These are phyloP conservation scores for Drosophila cognata DNA, from an alignment of 2,888 invertebrate genomes.

Conservation along the genomic window DNA sequence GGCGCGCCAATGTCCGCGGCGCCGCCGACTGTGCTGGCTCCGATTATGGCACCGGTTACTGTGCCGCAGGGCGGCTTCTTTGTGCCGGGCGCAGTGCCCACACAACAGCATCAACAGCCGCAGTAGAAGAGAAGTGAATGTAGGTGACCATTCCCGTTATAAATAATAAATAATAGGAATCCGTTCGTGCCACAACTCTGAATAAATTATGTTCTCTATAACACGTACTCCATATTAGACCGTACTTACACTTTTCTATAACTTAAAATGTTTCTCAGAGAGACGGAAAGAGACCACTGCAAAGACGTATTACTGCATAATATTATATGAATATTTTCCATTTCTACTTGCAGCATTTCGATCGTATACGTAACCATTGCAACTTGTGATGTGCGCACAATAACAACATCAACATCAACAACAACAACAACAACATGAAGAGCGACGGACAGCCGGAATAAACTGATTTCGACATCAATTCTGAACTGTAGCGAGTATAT, in stretches of 20 bases:
- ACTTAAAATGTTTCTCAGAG: neutral
- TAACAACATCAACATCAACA: conserved; percentile 20
- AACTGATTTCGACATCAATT: neutral
- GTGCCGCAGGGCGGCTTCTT: conserved; percentile 84
- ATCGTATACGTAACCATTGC: conserved; percentile 67
- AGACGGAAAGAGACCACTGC: neutral
- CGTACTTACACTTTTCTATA: neutral
- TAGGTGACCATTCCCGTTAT: neutral
- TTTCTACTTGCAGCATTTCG: conserved; percentile 47
- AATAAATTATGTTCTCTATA: neutral
- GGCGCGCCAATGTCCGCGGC: conserved; percentile 85
- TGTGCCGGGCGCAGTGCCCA: conserved; percentile 76
- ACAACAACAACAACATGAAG: conserved; percentile 15
- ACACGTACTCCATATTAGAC: too few relatives aligned
- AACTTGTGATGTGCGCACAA: conserved; percentile 34
- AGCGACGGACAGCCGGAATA: neutral
- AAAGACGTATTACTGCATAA: neutral
- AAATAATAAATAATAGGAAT: too few relatives aligned
- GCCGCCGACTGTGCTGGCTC: conserved; percentile 83
- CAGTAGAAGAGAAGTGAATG: conserved; percentile 36
- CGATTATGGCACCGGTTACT: conserved; percentile 83
- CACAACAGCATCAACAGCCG: conserved; percentile 63
- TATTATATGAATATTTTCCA: neutral
- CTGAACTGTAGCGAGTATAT: neutral
- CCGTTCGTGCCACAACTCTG: too few relatives aligned